Evolutionary conservation across 1,140 invertebrate genomes (phyloP), one percentile per base, ranked within the genome.

Genomic region (Trinorchestia longiramus): DNA sequence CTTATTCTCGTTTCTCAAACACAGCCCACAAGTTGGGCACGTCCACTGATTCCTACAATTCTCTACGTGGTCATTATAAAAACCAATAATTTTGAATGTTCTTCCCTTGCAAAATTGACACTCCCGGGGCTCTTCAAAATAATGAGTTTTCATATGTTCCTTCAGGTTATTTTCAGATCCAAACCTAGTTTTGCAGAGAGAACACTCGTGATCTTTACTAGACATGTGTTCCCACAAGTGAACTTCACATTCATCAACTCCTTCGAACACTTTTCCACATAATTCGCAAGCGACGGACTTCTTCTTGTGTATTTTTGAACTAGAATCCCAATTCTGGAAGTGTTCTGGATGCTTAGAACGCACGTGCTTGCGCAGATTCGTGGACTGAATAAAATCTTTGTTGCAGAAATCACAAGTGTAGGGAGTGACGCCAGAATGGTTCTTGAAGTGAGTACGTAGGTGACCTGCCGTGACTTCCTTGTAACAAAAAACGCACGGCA

Each of bases 81-180:
- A 96, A 19, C 96, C 96, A 96, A 97, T 96, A 15, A 95, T 96
- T 57, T 96, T 97, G 90, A 97, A 97, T n/a, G 95, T 96, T 44
- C 96, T 97, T 3, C 4, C 43, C 45, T 95, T 92, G 45, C 96
- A 97, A 43, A 95, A 95, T n/a, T 96, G 96, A 28, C 96, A 97
- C n/a, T 88, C 95, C 43, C 95, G 57, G n/a, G 47, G 96, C 90
- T 95, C 96, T 57, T 97, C 96, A 87, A 97, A 97, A 88, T 96
- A 97, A 95, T 97, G 96, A 87, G 95, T 97, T 95, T 97, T 97
- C 40, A 96, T 96, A 43, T 97, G 96, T 95, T 97, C 96, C 42
- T 96, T 95, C 53, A 96, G 77, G 62, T 97, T 97, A 53, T 95
- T 95, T 57, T 95, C 95, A 95, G 96, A 96, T 15, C 96, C 96